These are phyloP conservation scores for Chaetorhynchus papuensis DNA, from an alignment of 2,113 vertebrate genomes.

Conservation along the genomic window DNA sequence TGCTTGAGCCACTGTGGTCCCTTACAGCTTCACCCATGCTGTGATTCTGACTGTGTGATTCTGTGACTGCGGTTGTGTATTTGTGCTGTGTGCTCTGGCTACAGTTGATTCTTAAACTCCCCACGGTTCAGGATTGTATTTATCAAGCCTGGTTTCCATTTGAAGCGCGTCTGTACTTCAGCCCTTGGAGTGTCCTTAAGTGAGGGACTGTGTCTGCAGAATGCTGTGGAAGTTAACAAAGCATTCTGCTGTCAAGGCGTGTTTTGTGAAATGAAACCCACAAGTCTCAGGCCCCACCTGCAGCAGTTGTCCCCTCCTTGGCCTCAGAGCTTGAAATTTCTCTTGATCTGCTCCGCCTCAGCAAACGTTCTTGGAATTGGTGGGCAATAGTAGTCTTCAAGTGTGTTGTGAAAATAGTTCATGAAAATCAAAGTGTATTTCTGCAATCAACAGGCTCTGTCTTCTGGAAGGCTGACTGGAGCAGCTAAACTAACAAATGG, in stretches of 20 bases:
- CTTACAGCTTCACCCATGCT: not conserved
- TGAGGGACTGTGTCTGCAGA: not conserved
- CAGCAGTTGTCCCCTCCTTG: not conserved
- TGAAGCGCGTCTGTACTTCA: fast-evolving
- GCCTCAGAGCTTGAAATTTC: not conserved
- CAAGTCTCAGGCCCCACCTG: not conserved
- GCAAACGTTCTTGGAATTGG: too few relatives aligned
- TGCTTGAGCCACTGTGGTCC: not conserved
- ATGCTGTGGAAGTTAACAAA: not conserved
- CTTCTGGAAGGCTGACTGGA: constrained; percentile 71
- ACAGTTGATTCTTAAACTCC: not conserved
- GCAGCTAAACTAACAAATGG: constrained; percentile 57
- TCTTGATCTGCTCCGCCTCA: not conserved
- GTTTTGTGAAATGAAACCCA: not conserved
- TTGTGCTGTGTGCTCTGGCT: too few relatives aligned
- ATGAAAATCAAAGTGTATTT: not conserved
- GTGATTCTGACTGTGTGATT: not conserved
- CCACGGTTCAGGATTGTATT: fast-evolving
- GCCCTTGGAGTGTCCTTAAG: not conserved
- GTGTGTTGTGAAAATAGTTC: not conserved
- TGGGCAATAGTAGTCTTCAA: not conserved
- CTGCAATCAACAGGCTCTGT: constrained; percentile 59
- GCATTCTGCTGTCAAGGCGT: fast-evolving
- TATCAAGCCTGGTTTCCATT: not conserved
- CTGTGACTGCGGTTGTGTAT: not conserved